Evolutionary conservation across 2,888 invertebrate genomes (phyloP), one percentile per base, ranked within the genome.

Genomic region (Nymphalis c-album): DNA sequence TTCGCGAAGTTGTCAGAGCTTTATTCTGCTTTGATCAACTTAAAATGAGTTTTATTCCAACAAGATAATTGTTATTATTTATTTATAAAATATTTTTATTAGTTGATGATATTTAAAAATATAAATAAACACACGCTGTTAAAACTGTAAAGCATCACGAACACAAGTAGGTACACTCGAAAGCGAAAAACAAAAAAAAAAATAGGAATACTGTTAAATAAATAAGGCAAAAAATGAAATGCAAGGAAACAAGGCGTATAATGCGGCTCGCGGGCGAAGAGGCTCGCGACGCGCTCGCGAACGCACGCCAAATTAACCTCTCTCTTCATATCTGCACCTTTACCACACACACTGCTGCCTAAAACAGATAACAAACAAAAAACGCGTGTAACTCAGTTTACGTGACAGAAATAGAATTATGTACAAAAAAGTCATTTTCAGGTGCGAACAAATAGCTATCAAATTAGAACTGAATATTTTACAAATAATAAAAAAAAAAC

Each of bases 231-330:
- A 31, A 51, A 55, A 51, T 63, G 31, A 67, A 63, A 63, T 35
- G 63, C 67, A 26, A 64, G 58, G 64, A 51, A 64, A 64, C 59
- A 64, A 64, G 64, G 50, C 50, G 59, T 64, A 50, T 64, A 40
- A 64, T 64, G 22, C 58, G 51, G 45, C 47, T 57, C 45, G 26
- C 51, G 62, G 10, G 62, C 35, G 46, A 40, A 63, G 67, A 47
- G 59, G 61, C 35, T 35, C 53, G 10, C 59, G 50, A 16, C 46
- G 1, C 31, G 45, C 45, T 22, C 47, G 47, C 55, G 63, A 53
- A 46, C 20, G 63, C 53, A 31, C 31, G 67, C 59, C 46, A 59
- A 60, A 63, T 67, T 63, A 63, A 63, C 59, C 59, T n/a, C 51
- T 31, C 50, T 50, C 51, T 51, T 51, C 59, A 59, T 50, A 35